Evolutionary conservation across 2,797 vertebrate genomes (phyloP).

Genomic region (Sebastes alutus): DNA sequence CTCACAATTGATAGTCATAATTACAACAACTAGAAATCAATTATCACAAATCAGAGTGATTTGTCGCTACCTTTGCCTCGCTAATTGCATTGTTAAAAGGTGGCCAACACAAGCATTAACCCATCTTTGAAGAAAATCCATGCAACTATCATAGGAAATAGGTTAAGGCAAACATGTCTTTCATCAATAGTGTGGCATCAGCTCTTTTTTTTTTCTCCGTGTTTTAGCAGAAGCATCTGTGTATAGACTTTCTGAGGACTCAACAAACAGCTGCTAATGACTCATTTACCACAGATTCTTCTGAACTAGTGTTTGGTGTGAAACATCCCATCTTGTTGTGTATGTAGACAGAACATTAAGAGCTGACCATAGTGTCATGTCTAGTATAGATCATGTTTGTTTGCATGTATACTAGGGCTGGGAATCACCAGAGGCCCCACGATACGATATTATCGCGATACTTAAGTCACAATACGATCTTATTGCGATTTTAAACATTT

Average conservation of each 20-base stretch:
- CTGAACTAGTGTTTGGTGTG: constrained; percentile 6
- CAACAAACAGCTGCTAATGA: constrained; percentile 25
- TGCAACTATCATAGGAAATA: constrained; percentile 63
- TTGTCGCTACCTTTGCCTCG: constrained; percentile 66
- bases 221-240: constrained; percentile 36
- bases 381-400: not conserved
- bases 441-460: too few species aligned
- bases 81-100: constrained; percentile 78
- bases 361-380: constrained; percentile 3
- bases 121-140: constrained; percentile 70
- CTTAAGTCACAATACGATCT: too few species aligned
- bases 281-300: constrained; percentile 28
- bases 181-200: constrained; percentile 49
- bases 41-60: constrained; percentile 75
- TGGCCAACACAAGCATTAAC: constrained; percentile 69
- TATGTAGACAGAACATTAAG: not conserved
- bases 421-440: too few species aligned
- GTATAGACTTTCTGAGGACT: constrained; percentile 26
- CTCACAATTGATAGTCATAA: constrained; percentile 79
- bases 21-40: constrained; percentile 78
- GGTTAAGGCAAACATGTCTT: constrained; percentile 57
- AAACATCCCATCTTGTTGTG: not conserved
- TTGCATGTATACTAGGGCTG: not conserved
- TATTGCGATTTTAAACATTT: too few species aligned
- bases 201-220: constrained; percentile 27